These are phyloP conservation scores for Apteryx mantelli DNA, from an alignment of 2,113 vertebrate species.

Conservation along the genomic window DNA sequence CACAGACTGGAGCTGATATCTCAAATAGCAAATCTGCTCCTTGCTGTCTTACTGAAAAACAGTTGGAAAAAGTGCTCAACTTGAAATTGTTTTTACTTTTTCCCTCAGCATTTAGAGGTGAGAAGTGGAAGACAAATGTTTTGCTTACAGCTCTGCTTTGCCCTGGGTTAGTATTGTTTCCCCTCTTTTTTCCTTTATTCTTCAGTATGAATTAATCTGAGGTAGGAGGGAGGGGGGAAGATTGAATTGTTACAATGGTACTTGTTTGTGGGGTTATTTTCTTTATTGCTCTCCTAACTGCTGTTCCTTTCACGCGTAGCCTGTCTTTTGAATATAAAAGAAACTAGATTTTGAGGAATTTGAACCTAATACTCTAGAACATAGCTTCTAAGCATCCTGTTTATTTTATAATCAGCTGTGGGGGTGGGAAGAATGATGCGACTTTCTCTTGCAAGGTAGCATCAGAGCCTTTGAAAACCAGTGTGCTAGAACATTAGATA, in stretches of 20 bases:
- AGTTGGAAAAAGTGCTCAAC: neutral
- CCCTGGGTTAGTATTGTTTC: constrained; percentile 82
- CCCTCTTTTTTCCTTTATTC: neutral
- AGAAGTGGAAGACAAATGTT: constrained; percentile 93
- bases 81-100: constrained; percentile 25
- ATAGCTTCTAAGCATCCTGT: neutral
- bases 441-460: neutral
- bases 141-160: constrained; percentile 89
- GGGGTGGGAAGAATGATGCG: neutral
- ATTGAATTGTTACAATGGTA: neutral
- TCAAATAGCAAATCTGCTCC: neutral
- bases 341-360: neutral
- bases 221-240: neutral
- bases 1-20: neutral
- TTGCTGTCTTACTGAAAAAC: neutral
- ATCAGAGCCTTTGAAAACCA: neutral
- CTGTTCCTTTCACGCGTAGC: neutral
- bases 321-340: neutral
- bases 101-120: constrained; percentile 85
- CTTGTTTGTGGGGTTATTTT: neutral
- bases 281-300: neutral
- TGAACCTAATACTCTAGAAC: neutral
- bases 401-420: neutral
- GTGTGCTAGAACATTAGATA: neutral
- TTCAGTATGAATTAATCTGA: neutral